phyloP scores from a whole-genome alignment of 2,797 vertebrate genomes.

The Gobio occitaniae region DNA sequence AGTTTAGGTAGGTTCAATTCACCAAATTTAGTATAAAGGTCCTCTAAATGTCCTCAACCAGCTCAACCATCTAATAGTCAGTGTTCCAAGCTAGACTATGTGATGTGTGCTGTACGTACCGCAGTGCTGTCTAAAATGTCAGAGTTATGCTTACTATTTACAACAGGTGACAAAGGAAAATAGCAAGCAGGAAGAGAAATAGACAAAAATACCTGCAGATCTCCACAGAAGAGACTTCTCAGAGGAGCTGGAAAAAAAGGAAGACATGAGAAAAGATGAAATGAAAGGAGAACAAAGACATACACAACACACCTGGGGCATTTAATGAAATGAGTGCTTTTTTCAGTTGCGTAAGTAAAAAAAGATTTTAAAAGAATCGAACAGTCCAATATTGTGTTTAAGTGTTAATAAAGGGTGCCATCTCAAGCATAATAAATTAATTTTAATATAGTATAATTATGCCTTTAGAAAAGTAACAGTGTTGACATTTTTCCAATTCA shows the following conservation, averaged over 20 bases:
- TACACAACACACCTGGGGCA: background rate
- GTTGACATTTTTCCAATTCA: background rate
- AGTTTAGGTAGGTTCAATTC: conserved; percentile 2
- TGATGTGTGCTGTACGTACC: background rate
- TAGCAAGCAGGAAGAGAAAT: background rate
- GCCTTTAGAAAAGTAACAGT: background rate
- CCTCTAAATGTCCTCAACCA: background rate
- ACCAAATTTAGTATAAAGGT: background rate
- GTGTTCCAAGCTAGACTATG: background rate
- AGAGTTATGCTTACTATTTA: conserved; percentile 1
- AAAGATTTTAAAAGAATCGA: background rate
- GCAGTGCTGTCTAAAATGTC: background rate
- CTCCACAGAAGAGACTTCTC: conserved; percentile 99
- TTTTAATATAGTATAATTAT: conserved; percentile 1
- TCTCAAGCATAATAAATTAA: background rate
- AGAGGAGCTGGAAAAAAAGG: conserved; percentile 84
- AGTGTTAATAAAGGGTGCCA: background rate
- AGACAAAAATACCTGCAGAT: conserved; percentile 85
- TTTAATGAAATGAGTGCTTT: background rate
- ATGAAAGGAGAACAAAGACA: conserved; percentile 24
- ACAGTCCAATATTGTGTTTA: background rate
- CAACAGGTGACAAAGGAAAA: conserved; percentile 17
- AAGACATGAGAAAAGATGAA: conserved; percentile 22
- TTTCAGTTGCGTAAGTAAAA: background rate
- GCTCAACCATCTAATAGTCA: background rate